Evolutionary conservation across 2,113 vertebrate species (phyloP).

Genomic region (Aphyosemion australe): DNA sequence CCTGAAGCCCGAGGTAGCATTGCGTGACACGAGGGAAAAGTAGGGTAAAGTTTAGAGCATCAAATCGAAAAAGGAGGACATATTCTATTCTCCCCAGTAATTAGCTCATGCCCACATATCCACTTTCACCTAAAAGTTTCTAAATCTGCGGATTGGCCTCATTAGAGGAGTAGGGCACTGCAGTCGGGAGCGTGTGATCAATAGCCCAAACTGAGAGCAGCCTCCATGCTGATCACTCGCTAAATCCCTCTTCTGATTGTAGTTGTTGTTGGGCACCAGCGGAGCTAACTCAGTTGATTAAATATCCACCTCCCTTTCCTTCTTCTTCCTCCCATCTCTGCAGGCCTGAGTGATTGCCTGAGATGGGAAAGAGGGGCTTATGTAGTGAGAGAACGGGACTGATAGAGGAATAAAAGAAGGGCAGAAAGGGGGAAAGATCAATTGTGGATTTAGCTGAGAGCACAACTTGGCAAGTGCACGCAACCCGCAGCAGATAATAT

Average conservation of each 20-base stretch:
- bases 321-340: constrained; percentile 54
- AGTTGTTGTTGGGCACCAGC: constrained; percentile 67
- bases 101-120: constrained; percentile 63
- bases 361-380: constrained; percentile 42
- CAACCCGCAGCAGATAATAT: constrained; percentile 73
- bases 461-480: constrained; percentile 63
- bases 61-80: constrained; percentile 55
- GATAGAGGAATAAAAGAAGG: constrained; percentile 56
- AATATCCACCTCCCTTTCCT: constrained; percentile 55
- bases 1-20: constrained; percentile 54
- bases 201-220: constrained; percentile 61
- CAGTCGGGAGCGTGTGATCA: constrained; percentile 58
- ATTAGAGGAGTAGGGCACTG: constrained; percentile 59
- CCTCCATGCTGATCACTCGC: constrained; percentile 64
- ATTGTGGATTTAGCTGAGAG: constrained; percentile 77
- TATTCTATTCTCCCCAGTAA: constrained; percentile 60
- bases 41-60: constrained; percentile 67
- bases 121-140: constrained; percentile 67
- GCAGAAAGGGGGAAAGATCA: constrained; percentile 67
- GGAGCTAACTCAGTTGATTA: constrained; percentile 72
- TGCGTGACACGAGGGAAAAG: constrained; percentile 60
- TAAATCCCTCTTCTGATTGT: constrained; percentile 66
- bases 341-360: constrained; percentile 63
- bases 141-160: constrained; percentile 68
- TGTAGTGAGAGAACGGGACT: constrained; percentile 34